phyloP scores from a whole-genome alignment of 2,888 invertebrate species.

The Entomobrya proxima region DNA sequence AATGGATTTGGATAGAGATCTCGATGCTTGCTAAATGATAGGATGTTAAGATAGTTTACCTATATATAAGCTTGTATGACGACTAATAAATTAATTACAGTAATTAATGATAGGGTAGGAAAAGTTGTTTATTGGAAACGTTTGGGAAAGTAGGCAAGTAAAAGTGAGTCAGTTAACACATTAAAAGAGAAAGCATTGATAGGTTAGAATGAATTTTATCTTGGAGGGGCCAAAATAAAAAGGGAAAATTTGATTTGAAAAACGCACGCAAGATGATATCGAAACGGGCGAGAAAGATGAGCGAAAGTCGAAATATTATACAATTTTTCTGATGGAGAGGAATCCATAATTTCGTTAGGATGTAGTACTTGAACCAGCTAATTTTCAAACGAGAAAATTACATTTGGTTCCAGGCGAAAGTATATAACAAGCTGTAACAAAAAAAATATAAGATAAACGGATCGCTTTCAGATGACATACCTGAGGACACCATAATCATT shows the following conservation, averaged over 20 bases:
- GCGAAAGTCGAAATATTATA: no score
- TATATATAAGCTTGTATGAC: no score
- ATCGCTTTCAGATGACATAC: slow-evolving; percentile 57
- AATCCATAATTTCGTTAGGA: no score
- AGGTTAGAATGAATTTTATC: background rate
- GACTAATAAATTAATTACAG: background rate
- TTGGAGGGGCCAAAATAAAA: slow-evolving; percentile 56
- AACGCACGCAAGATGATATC: background rate
- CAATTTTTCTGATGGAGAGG: no score
- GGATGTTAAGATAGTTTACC: background rate
- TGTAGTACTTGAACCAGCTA: no score
- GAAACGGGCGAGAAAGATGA: background rate
- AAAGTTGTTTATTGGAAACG: background rate
- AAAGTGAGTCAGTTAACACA: background rate
- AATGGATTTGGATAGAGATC: slow-evolving; percentile 52
- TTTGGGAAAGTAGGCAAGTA: background rate
- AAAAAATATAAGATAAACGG: background rate
- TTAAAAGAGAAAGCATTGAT: background rate
- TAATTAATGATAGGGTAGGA: background rate
- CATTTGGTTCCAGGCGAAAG: background rate
- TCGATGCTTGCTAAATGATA: slow-evolving; percentile 10
- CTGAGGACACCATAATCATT: slow-evolving; percentile 18
- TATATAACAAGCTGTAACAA: background rate
- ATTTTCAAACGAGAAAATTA: background rate
- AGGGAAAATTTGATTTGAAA: background rate